phyloP scores from a whole-genome alignment of 2,113 vertebrate genomes.

The Cygnus buccinator region DNA sequence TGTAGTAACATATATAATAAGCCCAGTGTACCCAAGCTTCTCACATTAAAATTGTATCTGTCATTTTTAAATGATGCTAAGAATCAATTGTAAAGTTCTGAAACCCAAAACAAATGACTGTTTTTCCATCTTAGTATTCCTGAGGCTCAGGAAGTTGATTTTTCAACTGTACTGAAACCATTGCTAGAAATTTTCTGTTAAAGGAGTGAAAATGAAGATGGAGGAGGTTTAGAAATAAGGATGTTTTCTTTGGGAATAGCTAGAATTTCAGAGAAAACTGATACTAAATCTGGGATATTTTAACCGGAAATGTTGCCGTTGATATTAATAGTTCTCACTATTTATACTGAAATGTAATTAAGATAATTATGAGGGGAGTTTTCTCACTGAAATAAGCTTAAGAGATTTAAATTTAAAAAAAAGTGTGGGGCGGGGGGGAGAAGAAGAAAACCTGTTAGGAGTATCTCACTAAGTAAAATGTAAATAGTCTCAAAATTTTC shows the following conservation, averaged over 20 bases:
- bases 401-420: not conserved
- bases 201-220: constrained; percentile 44
- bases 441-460: not conserved
- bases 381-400: constrained; percentile 46
- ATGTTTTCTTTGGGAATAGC: constrained; percentile 67
- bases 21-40: not conserved
- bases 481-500: not conserved
- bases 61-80: not conserved
- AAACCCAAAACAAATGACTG: not conserved
- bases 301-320: constrained; percentile 42
- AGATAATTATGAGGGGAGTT: constrained; percentile 63
- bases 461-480: not conserved
- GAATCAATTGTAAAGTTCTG: not conserved
- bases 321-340: constrained; percentile 66
- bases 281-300: constrained; percentile 49
- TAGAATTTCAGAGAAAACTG: constrained; percentile 35
- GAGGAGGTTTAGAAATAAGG: constrained; percentile 27
- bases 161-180: constrained; percentile 5
- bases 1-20: not conserved
- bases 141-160: not conserved
- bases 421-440: too few species aligned
- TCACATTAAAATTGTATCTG: not conserved
- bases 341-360: constrained; percentile 72
- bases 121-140: constrained; percentile 43
- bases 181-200: constrained; percentile 26